These are phyloP conservation scores for Hyppa rectilinea DNA, from an alignment of 2,888 invertebrate species.

Conservation along the genomic window DNA sequence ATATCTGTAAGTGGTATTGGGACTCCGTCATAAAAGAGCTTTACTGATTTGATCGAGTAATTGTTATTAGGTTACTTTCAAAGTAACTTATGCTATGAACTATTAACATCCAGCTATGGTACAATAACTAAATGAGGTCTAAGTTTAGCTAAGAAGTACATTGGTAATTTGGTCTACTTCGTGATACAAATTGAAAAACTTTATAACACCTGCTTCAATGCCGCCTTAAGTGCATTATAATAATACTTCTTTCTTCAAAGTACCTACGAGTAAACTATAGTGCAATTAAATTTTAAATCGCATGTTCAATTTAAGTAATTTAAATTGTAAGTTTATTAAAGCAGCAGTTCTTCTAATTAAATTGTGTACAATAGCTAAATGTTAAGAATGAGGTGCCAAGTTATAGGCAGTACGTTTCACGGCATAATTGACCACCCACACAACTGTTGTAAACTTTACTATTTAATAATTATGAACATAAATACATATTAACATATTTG, in stretches of 20 bases:
- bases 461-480: not conserved
- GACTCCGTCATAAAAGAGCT: slow-evolving; percentile 1
- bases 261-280: not conserved
- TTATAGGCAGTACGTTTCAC: slow-evolving; percentile 39
- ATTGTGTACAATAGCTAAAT: not conserved
- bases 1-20: not conserved
- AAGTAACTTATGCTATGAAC: not conserved
- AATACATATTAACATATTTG: not conserved
- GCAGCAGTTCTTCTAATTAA: slow-evolving; percentile 23
- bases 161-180: not conserved
- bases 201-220: not conserved
- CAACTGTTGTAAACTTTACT: slow-evolving; percentile 15
- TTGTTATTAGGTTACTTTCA: not conserved
- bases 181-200: not conserved
- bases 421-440: slow-evolving; percentile 45
- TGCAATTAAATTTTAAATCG: not conserved
- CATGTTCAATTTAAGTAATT: slow-evolving; percentile 8
- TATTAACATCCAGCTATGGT: not conserved
- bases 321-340: too few species aligned
- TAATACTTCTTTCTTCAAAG: not conserved
- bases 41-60: not conserved
- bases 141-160: not conserved
- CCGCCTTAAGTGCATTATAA: not conserved
- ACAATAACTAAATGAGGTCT: not conserved
- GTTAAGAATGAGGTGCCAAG: slow-evolving; percentile 27